phyloP scores from a whole-genome alignment of 1,140 invertebrate genomes.

The Belonocnema kinseyi region DNA sequence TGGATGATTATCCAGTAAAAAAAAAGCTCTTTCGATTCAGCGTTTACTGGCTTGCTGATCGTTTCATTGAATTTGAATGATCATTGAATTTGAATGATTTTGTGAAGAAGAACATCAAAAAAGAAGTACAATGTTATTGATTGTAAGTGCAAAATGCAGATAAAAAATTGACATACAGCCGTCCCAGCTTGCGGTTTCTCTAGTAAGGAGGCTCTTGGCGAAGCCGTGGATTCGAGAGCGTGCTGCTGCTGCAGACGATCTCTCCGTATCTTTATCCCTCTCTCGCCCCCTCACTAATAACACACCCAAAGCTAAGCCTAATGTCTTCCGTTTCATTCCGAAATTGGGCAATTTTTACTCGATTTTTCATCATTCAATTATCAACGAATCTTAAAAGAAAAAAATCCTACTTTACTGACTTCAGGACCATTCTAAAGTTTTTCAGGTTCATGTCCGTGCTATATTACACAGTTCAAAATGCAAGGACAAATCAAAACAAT shows the following conservation, averaged over 20 bases:
- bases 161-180: constrained; percentile 67
- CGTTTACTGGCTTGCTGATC: too few relatives aligned
- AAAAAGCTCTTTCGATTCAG: too few relatives aligned
- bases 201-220: constrained; percentile 76
- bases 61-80: too few relatives aligned
- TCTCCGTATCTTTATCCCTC: constrained; percentile 73
- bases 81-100: too few relatives aligned
- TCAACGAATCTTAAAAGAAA: constrained; percentile 1
- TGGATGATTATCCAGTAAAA: too few relatives aligned
- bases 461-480: too few relatives aligned
- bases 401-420: neutral
- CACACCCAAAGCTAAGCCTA: constrained; percentile 70
- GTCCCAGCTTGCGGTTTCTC: constrained; percentile 72
- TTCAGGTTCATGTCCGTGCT: too few relatives aligned
- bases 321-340: constrained; percentile 47
- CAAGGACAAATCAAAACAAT: too few relatives aligned
- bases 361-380: constrained; percentile 25
- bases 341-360: constrained; percentile 9
- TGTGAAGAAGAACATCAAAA: too few relatives aligned
- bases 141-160: constrained; percentile 13
- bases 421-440: too few relatives aligned
- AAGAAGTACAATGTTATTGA: neutral
- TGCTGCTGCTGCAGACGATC: constrained; percentile 75
- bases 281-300: constrained; percentile 73
- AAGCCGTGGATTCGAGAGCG: constrained; percentile 77